phyloP scores from a whole-genome alignment of 2,113 vertebrate genomes.

The Amia ocellicauda region DNA sequence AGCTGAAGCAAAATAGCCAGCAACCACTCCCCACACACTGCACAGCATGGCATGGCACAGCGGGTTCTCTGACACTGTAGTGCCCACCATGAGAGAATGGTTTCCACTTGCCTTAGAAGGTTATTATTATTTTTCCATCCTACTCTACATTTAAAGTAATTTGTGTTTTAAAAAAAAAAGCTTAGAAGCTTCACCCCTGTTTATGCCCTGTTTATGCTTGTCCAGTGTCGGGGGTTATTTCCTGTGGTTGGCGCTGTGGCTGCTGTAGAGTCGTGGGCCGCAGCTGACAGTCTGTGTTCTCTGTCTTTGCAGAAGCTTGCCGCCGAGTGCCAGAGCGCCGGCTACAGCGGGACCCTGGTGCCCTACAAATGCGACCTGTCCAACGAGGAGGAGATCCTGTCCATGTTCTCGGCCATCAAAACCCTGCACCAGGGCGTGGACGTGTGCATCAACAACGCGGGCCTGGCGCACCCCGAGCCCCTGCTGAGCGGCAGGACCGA shows the following conservation, averaged over 20 bases:
- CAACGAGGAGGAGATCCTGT: slow-evolving; percentile 93
- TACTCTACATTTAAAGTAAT: no score
- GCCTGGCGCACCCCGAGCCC: slow-evolving; percentile 81
- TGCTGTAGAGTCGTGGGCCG: not conserved
- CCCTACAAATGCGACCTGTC: slow-evolving; percentile 93
- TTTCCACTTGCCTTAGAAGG: no score
- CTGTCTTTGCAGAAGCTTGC: slow-evolving; percentile 77
- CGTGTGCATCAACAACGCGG: slow-evolving; percentile 94
- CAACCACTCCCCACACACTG: no score
- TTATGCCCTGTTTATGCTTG: no score
- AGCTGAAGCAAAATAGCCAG: no score
- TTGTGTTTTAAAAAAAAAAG: no score
- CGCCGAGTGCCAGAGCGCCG: slow-evolving; percentile 90
- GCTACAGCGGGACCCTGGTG: slow-evolving; percentile 84
- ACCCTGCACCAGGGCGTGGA: slow-evolving; percentile 87
- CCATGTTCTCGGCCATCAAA: slow-evolving; percentile 93
- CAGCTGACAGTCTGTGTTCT: not conserved
- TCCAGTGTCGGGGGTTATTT: no score
- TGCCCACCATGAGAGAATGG: no score
- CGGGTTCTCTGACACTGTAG: no score
- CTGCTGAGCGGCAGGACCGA: slow-evolving; percentile 83
- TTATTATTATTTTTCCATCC: no score
- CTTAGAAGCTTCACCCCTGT: no score
- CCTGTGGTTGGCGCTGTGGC: not conserved
- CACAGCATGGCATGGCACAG: no score